These are phyloP conservation scores for Anthoptus insignis DNA, from an alignment of 2,888 invertebrate species.

Conservation along the genomic window DNA sequence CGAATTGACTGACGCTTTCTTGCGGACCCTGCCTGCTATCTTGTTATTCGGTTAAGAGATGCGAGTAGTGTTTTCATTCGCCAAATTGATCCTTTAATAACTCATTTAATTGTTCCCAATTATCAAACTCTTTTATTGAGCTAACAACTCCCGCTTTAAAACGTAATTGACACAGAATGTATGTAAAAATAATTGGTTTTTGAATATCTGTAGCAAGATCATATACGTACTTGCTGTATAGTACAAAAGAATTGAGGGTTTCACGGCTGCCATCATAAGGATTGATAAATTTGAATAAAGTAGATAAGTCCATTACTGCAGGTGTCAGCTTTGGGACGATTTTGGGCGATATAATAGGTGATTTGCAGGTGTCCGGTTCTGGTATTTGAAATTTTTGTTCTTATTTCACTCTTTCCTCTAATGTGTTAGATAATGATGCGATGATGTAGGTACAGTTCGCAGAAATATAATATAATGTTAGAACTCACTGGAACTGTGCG, in stretches of 20 bases:
- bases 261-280: slow-evolving; percentile 8
- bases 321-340: no score
- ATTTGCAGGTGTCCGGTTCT: not conserved
- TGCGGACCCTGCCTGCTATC: no score
- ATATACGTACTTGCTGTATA: no score
- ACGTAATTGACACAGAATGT: slow-evolving; percentile 45
- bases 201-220: slow-evolving; percentile 7
- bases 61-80: no score
- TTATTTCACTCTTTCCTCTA: not conserved
- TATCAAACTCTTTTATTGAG: slow-evolving; percentile 49
- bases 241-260: slow-evolving; percentile 1
- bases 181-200: slow-evolving; percentile 41
- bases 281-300: slow-evolving; percentile 9
- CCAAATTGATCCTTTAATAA: not conserved
- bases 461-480: not conserved
- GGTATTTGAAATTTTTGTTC: not conserved
- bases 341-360: no score
- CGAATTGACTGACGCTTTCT: no score
- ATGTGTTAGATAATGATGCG: no score
- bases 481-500: not conserved
- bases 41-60: no score
- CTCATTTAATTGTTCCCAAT: slow-evolving; percentile 47
- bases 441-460: not conserved
- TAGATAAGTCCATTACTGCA: slow-evolving; percentile 1
- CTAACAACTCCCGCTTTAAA: slow-evolving; percentile 49